phyloP scores from a whole-genome alignment of 2,113 vertebrate genomes.

The Ceratotherium simum region DNA sequence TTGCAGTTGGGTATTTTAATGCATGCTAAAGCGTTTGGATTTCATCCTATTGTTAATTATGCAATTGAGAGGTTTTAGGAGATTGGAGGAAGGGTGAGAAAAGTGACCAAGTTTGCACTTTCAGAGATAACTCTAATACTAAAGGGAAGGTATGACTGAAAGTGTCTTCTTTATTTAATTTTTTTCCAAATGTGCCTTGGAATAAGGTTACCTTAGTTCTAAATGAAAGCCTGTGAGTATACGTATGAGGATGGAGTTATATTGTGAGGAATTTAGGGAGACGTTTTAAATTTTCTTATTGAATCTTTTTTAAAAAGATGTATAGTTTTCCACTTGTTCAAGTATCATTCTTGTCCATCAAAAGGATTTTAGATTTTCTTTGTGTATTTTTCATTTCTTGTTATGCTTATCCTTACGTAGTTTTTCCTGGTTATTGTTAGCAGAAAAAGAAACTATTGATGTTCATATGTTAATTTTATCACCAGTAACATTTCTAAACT shows the following conservation, averaged over 20 bases:
- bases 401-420: not conserved
- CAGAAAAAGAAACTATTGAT: not conserved
- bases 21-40: not conserved
- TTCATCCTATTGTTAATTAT: not conserved
- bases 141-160: not conserved
- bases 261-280: not conserved
- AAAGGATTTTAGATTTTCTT: not conserved
- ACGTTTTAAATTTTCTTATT: not conserved
- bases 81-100: not conserved
- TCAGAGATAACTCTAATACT: not conserved
- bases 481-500: not conserved
- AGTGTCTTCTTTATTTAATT: not conserved
- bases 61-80: not conserved
- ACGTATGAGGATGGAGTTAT: not conserved
- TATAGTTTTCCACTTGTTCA: not conserved
- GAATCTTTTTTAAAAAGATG: not conserved
- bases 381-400: not conserved
- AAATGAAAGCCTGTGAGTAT: not conserved
- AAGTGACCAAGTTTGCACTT: not conserved
- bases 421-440: not conserved
- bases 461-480: not conserved
- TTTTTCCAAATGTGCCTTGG: not conserved
- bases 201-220: not conserved
- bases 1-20: not conserved
- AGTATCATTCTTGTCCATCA: not conserved